Evolutionary conservation across 2,888 invertebrate species (phyloP).

Genomic region (Brassicogethes aeneus): DNA sequence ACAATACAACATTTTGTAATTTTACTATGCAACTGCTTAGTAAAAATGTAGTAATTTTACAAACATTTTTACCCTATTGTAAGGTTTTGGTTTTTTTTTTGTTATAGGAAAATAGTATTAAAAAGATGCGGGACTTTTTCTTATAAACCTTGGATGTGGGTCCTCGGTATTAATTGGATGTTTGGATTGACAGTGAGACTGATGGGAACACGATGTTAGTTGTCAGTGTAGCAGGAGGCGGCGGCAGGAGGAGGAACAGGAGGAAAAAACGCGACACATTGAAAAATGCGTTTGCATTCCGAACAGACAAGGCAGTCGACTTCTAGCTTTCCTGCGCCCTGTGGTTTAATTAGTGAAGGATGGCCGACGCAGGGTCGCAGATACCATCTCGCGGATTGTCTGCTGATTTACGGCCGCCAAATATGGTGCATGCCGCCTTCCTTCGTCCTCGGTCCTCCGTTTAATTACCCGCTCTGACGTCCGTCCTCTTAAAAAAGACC

Average conservation of each 20-base stretch:
- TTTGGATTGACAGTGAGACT: neutral
- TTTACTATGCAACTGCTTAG: no score
- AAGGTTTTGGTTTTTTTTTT: no score
- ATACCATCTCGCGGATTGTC: slow-evolving; percentile 8
- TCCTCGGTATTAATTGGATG: neutral
- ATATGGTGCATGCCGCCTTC: slow-evolving; percentile 20
- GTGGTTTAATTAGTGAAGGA: slow-evolving; percentile 12
- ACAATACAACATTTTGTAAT: no score
- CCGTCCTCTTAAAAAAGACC: slow-evolving; percentile 8
- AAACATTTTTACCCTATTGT: no score
- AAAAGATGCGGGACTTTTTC: no score
- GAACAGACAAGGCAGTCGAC: slow-evolving; percentile 7
- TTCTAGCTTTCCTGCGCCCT: slow-evolving; percentile 7
- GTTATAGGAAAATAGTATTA: no score
- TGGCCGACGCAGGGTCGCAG: slow-evolving; percentile 6
- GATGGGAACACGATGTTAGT: slow-evolving; percentile 18
- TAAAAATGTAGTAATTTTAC: no score
- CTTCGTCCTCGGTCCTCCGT: slow-evolving; percentile 7
- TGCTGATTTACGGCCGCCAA: slow-evolving; percentile 19
- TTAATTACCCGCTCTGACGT: slow-evolving; percentile 20
- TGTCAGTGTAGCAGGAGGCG: slow-evolving; percentile 12
- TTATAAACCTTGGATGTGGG: no score
- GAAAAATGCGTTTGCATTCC: slow-evolving; percentile 11
- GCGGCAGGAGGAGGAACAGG: no score
- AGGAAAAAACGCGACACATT: slow-evolving; percentile 15